Percentiles rank a stretch among this genome's conserved stretches.
phyloP scores from a whole-genome alignment of 1,140 invertebrate genomes.

The Coptotermes formosanus region DNA sequence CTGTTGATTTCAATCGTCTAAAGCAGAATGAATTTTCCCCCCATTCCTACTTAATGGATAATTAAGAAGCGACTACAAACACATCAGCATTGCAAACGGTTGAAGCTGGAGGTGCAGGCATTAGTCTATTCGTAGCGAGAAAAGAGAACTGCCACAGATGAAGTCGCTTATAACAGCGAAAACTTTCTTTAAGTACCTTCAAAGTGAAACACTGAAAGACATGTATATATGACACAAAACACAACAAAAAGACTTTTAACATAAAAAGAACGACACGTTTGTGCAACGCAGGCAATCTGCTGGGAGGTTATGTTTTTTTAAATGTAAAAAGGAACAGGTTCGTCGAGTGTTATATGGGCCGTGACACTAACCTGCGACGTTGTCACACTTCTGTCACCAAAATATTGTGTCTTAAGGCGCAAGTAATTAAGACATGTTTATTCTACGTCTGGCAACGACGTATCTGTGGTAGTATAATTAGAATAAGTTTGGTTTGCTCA shows the following conservation, averaged over 20 bases:
- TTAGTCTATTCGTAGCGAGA: background rate
- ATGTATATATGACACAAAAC: background rate
- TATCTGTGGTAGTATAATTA: background rate
- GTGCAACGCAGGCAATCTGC: background rate
- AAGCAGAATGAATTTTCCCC: background rate
- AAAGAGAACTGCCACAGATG: background rate
- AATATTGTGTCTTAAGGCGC: background rate
- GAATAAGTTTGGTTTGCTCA: background rate
- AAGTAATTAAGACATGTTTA: background rate
- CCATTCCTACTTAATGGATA: conserved; percentile 19
- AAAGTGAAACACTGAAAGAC: conserved; percentile 4
- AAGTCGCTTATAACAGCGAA: background rate
- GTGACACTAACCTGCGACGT: background rate
- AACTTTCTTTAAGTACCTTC: conserved; percentile 6
- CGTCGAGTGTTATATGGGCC: conserved; percentile 9
- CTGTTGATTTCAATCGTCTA: background rate
- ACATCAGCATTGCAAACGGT: background rate
- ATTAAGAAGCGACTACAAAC: conserved; percentile 6
- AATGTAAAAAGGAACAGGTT: conserved; percentile 5
- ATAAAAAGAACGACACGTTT: background rate
- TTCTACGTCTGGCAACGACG: background rate
- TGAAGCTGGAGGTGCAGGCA: background rate
- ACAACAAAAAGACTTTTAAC: background rate
- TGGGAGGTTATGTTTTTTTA: background rate
- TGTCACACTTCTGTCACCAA: background rate